These are phyloP conservation scores for Aurelia aurita DNA, from an alignment of 30 jellyfish, hydroid and myxozoan species.

Conservation along the genomic window DNA sequence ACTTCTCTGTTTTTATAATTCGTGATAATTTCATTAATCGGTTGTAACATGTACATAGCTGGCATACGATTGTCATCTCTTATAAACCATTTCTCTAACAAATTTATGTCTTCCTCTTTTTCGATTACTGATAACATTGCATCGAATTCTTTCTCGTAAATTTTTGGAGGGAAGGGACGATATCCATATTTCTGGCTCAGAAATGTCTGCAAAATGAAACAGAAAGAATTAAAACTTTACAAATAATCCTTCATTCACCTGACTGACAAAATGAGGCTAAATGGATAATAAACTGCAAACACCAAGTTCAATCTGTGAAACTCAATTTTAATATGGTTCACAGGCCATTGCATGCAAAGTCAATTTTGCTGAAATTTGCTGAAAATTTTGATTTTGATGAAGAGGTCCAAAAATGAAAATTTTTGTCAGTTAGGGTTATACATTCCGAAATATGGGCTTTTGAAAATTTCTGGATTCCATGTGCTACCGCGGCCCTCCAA, in stretches of 20 bases:
- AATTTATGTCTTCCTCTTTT: conserved; percentile 35
- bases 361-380: no score
- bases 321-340: no score
- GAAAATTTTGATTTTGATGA: no score
- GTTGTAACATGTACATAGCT: conserved; percentile 70
- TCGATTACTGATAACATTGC: conserved; percentile 56
- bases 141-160: conserved; percentile 72
- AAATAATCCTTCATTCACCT: not conserved
- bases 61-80: conserved; percentile 83
- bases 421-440: no score
- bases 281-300: no score
- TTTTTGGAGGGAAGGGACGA: conserved; percentile 92
- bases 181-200: conserved; percentile 90
- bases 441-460: no score
- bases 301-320: no score
- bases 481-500: no score
- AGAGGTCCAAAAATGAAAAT: no score
- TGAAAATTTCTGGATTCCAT: no score
- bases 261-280: no score
- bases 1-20: conserved; percentile 70
- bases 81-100: conserved; percentile 75
- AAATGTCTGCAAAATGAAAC: conserved; percentile 56
- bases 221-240: not conserved
- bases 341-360: no score
- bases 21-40: conserved; percentile 72